Evolutionary conservation across 2,888 invertebrate genomes (phyloP), one percentile per base, ranked within the genome.

Genomic region (Plebejus melissa): DNA sequence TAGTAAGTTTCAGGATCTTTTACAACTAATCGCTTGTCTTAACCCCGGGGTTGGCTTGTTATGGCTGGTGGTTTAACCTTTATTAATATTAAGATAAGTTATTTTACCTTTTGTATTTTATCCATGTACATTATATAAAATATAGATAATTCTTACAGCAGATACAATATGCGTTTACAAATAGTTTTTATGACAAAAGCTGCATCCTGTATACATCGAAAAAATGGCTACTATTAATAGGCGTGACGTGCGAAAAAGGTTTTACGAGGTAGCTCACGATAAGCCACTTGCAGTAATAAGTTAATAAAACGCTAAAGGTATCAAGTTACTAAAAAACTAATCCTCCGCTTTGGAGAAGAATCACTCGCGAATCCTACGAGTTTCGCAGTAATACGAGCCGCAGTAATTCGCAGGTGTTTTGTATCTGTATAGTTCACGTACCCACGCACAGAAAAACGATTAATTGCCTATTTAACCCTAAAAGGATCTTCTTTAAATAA

Each of bases 221-320:
- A 69, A 38, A 38, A 70, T 70, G 38, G 32, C 16, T 22, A 70
- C 70, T 41, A 54, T 9, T 50, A 54, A 28, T 32, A 13, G 65
- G 65, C 32, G 65, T 65, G 65, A 72, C 72, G 54, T 72, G 72
- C 50, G 72, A 72, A 50, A 72, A 50, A 54, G 32, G 5, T 28
- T 46, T n/a, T 9, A 71, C 28, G 54, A 13, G 16, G n/a, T 46
- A 13, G 71, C 22, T 22, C 72, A 54, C 54, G 72, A 50, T 70
- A 70, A 72, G 54, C 72, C 54, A 72, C 54, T 71, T 72, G 72
- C 54, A 28, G 54, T 72, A 72, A 72, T 72, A 72, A 54, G 72
- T 72, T 72, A 54, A 72, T 72, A 72, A 72, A 72, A 72, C 54
- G 72, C 22, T 72, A 54, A 72, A 72, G 32, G 32, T 72, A 50